Evolutionary conservation across 2,797 vertebrate species (phyloP), one percentile per base, ranked within the genome.

Genomic region (Brachyalestes nurse): DNA sequence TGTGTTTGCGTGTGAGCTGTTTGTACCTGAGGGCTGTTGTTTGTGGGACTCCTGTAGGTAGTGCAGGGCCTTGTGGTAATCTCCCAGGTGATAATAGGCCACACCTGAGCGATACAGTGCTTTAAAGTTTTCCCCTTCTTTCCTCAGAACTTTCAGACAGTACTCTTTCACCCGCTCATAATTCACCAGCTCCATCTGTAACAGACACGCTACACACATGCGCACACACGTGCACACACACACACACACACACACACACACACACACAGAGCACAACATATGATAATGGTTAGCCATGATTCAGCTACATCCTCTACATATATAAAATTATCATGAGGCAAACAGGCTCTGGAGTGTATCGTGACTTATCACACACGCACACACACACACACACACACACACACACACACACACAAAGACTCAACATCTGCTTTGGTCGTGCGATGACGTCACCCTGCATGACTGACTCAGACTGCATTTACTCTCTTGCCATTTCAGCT

Each of bases 181-280:
- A 92, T 99, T 99, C 84, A 99, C 98, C 91, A 99, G 92, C 93
- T 99, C 98, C 23, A 98, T 98, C 92, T 99, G 98, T 86, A 99
- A 92, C 74, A 99, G 95, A 89, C 98, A 99, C 38, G 97, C 98
- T 99, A 69, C 3, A 47, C 21, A 66, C 72, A 82, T 66, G 66
- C 47, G 77, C 72, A 78, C 67, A 73, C 42, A 66, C 66, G 13
- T 10, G 45, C 55, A 60, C 21, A 60, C 57, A 61, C 60, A 61
- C 45, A 47, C 12, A 47, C 45, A 47, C 12, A 47, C 45, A 47
- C 45, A 47, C 45, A 47, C 45, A 47, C 45, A 47, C 42, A 45
- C 42, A 45, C 9, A 45, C 42, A 45, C 28, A 28, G 28, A 28
- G 4, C 34, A 34, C 34, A 34, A 34, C 34, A 34, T 1, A 34